Evolutionary conservation across 2,888 invertebrate species (phyloP), one percentile per base, ranked within the genome.

Genomic region (Drosophila barbarae): DNA sequence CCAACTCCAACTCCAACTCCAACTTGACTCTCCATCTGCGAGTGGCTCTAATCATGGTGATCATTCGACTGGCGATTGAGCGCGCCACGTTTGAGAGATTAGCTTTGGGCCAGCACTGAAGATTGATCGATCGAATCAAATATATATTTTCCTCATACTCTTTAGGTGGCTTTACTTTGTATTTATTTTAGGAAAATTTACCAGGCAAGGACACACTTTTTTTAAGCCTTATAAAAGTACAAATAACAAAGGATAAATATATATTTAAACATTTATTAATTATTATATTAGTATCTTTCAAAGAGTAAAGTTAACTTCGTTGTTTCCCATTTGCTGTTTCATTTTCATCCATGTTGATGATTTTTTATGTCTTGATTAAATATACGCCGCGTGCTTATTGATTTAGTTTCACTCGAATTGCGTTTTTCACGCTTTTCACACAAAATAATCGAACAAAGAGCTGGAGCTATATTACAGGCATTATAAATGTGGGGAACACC

Each of bases 331-430:
- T 52, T 30, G 12, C 28, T 12, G 7, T 21, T 55, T 36, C 7
- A n/a, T 55, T 55, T 55, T 21, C 13, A 5, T 13, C 23, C 5
- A 41, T 36, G 28, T 13, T 41, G 60, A 56, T 49, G 53, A 50
- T 57, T 64, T 66, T 64, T 59, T 80, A 80, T 79, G 80, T 74
- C 82, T 80, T 76, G 73, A 81, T 80, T 77, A 81, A 79, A 79
- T 77, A 76, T 77, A 77, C 76, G 74, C 72, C 72, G 69, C 56
- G 71, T 74, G 74, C 68, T 77, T 73, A 76, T 79, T 79, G 82
- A 70, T 77, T 77, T 77, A 71, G 79, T 74, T 79, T 79, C 67
- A 76, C 64, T 63, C 61, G 67, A 72, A 65, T 70, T 69, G 67
- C 61, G 60, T 50, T 61, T 79, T 76, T 76, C 67, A 75, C 81